Percentiles rank a stretch among this genome's conserved stretches.
phyloP scores from a whole-genome alignment of 2,888 invertebrate species.

The Euclidia mi region DNA sequence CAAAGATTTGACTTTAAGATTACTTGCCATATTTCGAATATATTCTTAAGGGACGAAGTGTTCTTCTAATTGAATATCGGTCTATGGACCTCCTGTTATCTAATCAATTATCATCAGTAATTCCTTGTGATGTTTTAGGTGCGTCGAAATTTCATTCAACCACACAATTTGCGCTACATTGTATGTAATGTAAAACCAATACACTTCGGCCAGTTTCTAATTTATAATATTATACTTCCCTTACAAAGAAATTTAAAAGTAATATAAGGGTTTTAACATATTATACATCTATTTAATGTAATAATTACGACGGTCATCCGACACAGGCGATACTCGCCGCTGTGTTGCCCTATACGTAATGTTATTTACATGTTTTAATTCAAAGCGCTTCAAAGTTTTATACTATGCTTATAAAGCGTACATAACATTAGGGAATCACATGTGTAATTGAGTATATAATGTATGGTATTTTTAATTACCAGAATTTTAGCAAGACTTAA shows the following conservation, averaged over 20 bases:
- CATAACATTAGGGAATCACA: too few relatives aligned
- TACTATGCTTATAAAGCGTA: background rate
- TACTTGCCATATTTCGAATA: conserved; percentile 16
- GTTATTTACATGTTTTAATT: conserved; percentile 58
- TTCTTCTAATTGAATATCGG: conserved; percentile 1
- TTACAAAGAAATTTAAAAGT: conserved; percentile 19
- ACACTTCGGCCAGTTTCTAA: conserved; percentile 3
- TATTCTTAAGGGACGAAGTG: background rate
- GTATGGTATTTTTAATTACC: too few relatives aligned
- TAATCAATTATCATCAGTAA: conserved; percentile 14
- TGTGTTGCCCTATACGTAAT: conserved; percentile 36
- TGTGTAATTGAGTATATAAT: too few relatives aligned
- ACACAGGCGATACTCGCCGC: conserved; percentile 47
- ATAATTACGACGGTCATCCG: conserved; percentile 72
- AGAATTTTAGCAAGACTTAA: too few relatives aligned
- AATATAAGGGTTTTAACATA: conserved; percentile 17
- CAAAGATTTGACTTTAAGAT: conserved; percentile 49
- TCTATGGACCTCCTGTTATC: background rate
- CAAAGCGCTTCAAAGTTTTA: conserved; percentile 38
- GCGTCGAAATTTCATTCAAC: conserved; percentile 1
- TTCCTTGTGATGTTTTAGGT: conserved; percentile 10
- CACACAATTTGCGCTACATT: conserved; percentile 9
- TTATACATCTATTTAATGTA: conserved; percentile 55
- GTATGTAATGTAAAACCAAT: conserved; percentile 9
- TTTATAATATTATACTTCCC: conserved; percentile 17